phyloP scores from a whole-genome alignment of 2,797 vertebrate genomes.

The Tinamus major region DNA sequence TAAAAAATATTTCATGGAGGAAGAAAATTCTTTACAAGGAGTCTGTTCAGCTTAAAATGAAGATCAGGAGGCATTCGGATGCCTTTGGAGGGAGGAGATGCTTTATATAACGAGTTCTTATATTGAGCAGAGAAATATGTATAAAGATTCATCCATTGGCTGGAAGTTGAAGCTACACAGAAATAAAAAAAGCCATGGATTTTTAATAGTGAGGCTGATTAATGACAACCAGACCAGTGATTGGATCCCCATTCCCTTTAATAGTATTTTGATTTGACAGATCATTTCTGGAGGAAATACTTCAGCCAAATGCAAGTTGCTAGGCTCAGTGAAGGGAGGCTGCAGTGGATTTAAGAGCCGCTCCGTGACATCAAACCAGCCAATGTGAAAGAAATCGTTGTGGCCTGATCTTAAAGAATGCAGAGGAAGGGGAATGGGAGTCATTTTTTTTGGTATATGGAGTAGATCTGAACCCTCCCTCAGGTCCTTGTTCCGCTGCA shows the following conservation, averaged over 20 bases:
- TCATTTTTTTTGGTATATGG: not conserved
- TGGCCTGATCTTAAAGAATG: not conserved
- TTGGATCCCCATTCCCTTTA: not conserved
- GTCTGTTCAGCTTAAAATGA: conserved; percentile 13
- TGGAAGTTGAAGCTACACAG: conserved; percentile 6
- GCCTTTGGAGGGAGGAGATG: conserved; percentile 40
- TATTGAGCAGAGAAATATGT: not conserved
- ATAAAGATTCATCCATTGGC: not conserved
- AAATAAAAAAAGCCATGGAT: not conserved
- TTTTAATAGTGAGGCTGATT: not conserved
- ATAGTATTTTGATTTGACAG: not conserved
- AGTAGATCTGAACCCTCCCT: not conserved
- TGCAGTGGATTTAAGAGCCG: not conserved
- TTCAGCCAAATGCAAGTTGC: not conserved
- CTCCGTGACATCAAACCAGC: not conserved
- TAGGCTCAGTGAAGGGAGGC: not conserved
- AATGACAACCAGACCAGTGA: conserved; percentile 1
- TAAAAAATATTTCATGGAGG: conserved; percentile 5
- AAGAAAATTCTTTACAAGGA: not conserved
- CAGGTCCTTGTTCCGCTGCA: not conserved
- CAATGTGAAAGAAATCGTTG: not conserved
- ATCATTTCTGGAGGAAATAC: not conserved
- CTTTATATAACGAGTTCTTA: conserved; percentile 4
- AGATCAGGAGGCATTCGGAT: conserved; percentile 23
- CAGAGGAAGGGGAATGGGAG: not conserved